Evolutionary conservation across 2,888 invertebrate species (phyloP), one percentile per base, ranked within the genome.

Genomic region (Orthosia incerta): DNA sequence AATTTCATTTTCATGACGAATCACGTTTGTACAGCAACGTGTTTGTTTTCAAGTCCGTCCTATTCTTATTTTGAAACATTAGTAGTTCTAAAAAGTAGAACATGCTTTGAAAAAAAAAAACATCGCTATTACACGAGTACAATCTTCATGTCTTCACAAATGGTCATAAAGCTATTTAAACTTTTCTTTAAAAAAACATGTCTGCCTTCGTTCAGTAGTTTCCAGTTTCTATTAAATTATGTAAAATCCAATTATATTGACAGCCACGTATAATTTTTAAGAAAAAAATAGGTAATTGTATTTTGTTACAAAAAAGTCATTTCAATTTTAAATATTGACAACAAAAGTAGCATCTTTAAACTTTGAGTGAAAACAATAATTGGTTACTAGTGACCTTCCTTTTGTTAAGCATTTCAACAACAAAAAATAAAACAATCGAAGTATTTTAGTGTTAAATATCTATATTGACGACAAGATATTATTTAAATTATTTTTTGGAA

Each of bases 191-290:
- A 67, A 75, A 63, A 76, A 61, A 76, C 48, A 26, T n/a, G 60
- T 20, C 13, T 26, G 39, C 4, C 39, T 9, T 20, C 18, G 20
- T 75, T 46, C 53, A 69, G 50, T 31, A 20, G 48, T 60, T 53
- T 20, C 68, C 53, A 68, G 68, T 68, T 69, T 69, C 26, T 69
- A 31, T 61, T 48, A n/a, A 51, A 73, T 26, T 62, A 57, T 78
- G 64, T 68, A 46, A 74, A 64, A 68, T 56, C 20, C 74, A 79
- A 79, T 74, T 79, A 79, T n/a, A 20, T n/a, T 60, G 81, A 67
- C 72, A 57, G 51, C 53, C 11, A 53, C 53, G 50, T 56, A 55
- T 53, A 53, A 39, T 74, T 65, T 64, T 55, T 39, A 69, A 74
- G 68, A 50, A 45, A 61, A 69, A 68, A 60, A 60, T 75, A 74